Evolutionary conservation across 2,888 invertebrate genomes (phyloP), one percentile per base, ranked within the genome.

Genomic region (Steromphala cineraria): DNA sequence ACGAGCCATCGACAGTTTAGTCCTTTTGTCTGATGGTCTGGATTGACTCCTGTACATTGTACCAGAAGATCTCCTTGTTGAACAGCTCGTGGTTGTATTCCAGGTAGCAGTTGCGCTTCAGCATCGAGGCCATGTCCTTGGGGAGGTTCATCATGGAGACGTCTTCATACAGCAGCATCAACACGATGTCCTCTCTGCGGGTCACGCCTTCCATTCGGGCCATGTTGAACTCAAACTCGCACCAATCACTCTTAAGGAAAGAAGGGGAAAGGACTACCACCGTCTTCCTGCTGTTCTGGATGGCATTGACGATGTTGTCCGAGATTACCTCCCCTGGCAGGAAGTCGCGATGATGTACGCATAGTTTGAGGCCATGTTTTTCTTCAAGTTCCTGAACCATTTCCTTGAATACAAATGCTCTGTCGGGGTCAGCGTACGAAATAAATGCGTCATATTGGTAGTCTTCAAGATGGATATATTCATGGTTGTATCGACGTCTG

Each of bases 311-410:
- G 5, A 86, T 83, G 77, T 83, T 84, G 13, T 21, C 76, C 3
- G 82, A 79, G n/a, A 84, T 84, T 15, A 82, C 31, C 36, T 40
- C 74, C 1, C 84, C 82, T 10, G 78, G 78, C 19, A 82, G 74
- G 67, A 86, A 85, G 67, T 84, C 83, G 40, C 83, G 56, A 21
- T 82, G 46, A 74, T 85, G 83, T 31, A 86, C 53, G 55, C 87
- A 88, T 17, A 89, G 81, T 10, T 67, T 78, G 8, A 86, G 56
- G 8, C 83, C 85, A 17, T 53, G 53, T 10, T 74, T 67, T 15
- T 56, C 19, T 46, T 84, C 84, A 31, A 86, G 71, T 78, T 17
- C 17, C 46, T 62, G 2, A 78, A 53, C 46, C 56, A 82, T 67
- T 67, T 67, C 24, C 2, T 55, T 31, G 13, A 53, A 17, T 7